phyloP scores from a whole-genome alignment of 2,888 invertebrate species.

The Ashinkailepas kermadecensis region DNA sequence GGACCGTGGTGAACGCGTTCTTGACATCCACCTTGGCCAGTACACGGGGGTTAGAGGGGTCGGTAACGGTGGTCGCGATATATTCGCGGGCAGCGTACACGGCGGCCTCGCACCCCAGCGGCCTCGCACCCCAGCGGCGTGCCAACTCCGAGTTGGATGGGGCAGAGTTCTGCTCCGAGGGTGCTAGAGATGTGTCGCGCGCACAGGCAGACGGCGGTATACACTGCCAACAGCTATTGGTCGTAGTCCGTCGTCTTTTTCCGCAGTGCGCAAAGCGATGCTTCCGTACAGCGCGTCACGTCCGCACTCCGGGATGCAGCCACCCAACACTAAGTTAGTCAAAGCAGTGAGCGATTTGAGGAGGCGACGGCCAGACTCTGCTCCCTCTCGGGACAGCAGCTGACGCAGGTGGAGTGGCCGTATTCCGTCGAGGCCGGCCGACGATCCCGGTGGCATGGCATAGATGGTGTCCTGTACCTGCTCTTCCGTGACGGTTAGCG shows the following conservation, averaged over 20 bases:
- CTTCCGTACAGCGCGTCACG: neutral
- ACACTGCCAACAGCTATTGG: too few species aligned
- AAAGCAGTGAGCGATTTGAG: neutral
- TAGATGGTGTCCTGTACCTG: neutral
- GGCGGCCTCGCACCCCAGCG: too few species aligned
- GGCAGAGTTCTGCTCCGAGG: too few species aligned
- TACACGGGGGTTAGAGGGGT: too few species aligned
- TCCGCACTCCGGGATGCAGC: neutral
- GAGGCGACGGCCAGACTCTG: neutral
- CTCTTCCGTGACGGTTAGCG: neutral
- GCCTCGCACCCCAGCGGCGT: too few species aligned
- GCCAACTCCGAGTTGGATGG: too few species aligned
- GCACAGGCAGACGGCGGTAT: too few species aligned
- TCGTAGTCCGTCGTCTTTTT: neutral
- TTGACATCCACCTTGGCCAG: too few species aligned
- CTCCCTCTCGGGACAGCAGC: neutral
- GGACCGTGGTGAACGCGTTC: neutral
- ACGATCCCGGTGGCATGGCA: neutral
- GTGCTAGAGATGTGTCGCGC: too few species aligned
- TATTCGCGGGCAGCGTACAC: too few species aligned
- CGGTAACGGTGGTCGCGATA: too few species aligned
- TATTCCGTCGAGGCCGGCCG: neutral
- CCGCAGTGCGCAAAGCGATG: neutral
- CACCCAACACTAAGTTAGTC: neutral
- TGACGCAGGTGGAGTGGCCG: neutral